phyloP scores from a whole-genome alignment of 2,113 vertebrate species.

The Hucho hucho region DNA sequence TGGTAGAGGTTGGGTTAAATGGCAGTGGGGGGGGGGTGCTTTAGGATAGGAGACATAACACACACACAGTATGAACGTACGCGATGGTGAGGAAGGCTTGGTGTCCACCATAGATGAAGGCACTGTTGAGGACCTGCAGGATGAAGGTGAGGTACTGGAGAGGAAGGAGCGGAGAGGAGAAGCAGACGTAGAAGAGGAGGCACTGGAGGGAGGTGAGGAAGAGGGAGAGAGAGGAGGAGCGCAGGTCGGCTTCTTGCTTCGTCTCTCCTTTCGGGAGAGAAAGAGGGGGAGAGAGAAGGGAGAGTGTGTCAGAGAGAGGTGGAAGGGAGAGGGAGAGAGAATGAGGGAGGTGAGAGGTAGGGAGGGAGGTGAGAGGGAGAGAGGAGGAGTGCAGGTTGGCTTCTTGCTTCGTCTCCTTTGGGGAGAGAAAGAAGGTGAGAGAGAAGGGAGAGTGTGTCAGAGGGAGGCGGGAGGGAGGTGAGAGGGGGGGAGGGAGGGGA shows the following conservation, averaged over 20 bases:
- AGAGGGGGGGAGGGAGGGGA: conserved; percentile 54
- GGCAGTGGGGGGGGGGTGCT: too few relatives aligned
- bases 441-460: too few relatives aligned
- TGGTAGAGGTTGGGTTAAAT: neutral
- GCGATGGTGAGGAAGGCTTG: conserved; percentile 81
- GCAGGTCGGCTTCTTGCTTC: conserved; percentile 67
- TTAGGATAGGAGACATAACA: neutral
- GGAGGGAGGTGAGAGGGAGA: conserved; percentile 82
- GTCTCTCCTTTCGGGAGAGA: conserved; percentile 45
- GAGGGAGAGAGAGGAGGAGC: conserved; percentile 74
- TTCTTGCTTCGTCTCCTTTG: conserved; percentile 49
- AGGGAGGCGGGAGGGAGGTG: conserved; percentile 62
- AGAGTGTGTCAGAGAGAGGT: too few relatives aligned
- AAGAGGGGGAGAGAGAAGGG: too few relatives aligned
- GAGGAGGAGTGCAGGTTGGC: conserved; percentile 71
- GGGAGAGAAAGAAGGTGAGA: neutral
- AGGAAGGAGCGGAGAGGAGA: conserved; percentile 71
- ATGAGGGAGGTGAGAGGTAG: conserved; percentile 65
- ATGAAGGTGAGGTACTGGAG: conserved; percentile 82
- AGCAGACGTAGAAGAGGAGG: conserved; percentile 77
- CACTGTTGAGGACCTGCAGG: conserved; percentile 84
- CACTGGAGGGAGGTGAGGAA: conserved; percentile 77
- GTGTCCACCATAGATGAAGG: conserved; percentile 85
- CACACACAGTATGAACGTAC: conserved; percentile 67
- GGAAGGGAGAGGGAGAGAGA: conserved; percentile 77